A percentile compares a stretch with the other conserved stretches of the same genome.
Evolutionary conservation across 2,888 invertebrate genomes (phyloP).

Genomic region (Dascillus cervinus): DNA sequence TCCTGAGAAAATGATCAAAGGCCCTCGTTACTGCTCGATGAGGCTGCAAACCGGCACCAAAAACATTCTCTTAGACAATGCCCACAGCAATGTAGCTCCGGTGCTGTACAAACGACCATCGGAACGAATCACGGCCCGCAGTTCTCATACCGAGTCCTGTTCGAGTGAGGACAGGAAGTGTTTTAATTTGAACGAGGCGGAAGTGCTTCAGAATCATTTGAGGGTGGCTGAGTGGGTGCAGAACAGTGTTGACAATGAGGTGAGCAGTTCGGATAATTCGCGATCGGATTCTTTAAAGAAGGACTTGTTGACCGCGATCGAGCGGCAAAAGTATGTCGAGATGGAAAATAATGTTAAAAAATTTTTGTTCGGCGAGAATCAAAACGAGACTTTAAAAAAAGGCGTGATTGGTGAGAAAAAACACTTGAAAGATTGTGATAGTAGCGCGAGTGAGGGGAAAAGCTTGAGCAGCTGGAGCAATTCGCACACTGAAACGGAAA

Average conservation of each 20-base stretch:
- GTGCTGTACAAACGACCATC: conserved; percentile 58
- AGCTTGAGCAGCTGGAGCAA: conserved; percentile 11
- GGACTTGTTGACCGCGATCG: conserved; percentile 40
- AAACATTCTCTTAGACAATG: conserved; percentile 72
- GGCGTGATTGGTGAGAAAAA: conserved; percentile 35
- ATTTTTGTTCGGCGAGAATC: conserved; percentile 49
- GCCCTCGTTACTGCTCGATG: conserved; percentile 70
- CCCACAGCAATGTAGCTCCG: conserved; percentile 63
- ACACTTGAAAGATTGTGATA: conserved; percentile 24
- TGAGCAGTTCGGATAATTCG: conserved; percentile 41
- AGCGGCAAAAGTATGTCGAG: conserved; percentile 50
- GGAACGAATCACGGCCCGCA: conserved; percentile 2
- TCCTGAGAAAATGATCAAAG: conserved; percentile 32
- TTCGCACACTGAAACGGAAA: conserved; percentile 31
- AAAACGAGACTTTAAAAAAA: conserved; percentile 31
- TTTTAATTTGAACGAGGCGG: conserved; percentile 17
- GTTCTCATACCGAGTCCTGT: conserved; percentile 17
- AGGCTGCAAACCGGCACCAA: conserved; percentile 70
- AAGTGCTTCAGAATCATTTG: conserved; percentile 30
- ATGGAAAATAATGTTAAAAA: conserved; percentile 75
- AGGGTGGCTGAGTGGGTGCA: conserved; percentile 72
- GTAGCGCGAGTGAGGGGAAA: conserved; percentile 4
- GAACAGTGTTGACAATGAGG: conserved; percentile 48
- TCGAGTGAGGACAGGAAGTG: conserved; percentile 22
- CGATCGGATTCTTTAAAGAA: conserved; percentile 36